Conservation (phyloP, 2,113 vertebrate species). For the Salvelinus fontinalis region DNA sequence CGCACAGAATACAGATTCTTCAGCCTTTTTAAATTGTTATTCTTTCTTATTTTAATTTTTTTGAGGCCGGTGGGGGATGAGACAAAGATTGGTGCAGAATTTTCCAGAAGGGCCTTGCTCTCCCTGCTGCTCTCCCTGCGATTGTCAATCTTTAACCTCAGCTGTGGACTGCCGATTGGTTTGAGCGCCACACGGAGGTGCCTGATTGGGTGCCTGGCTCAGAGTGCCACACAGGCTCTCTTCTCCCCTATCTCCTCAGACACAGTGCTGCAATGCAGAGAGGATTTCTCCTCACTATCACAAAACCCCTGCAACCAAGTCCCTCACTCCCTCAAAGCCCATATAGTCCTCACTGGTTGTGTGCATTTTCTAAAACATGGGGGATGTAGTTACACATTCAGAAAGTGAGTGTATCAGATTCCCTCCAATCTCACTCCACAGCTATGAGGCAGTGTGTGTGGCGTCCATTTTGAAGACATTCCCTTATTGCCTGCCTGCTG, state of each 20-base stretch:
- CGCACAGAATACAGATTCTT: constrained; percentile 77
- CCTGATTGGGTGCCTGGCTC: constrained; percentile 78
- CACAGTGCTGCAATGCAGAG: constrained; percentile 96
- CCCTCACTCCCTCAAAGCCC: constrained; percentile 23
- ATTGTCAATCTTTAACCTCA: constrained; percentile 95
- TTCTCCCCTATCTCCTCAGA: constrained; percentile 82
- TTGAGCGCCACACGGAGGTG: constrained; percentile 72
- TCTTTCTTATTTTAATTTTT: constrained; percentile 46
- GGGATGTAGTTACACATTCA: constrained; percentile 36
- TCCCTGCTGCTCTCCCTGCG: constrained; percentile 82
- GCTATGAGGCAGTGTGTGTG: constrained; percentile 47
- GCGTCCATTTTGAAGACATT: constrained; percentile 71
- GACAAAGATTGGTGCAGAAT: constrained; percentile 92
- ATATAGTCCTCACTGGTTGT: constrained; percentile 12
- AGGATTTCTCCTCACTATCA: constrained; percentile 71
- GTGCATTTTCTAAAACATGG: constrained; percentile 39
- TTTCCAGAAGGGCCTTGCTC: constrained; percentile 93
- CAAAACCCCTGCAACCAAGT: constrained; percentile 44
- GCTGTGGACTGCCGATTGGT: constrained; percentile 85
- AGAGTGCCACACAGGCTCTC: constrained; percentile 77
- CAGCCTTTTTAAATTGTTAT: constrained; percentile 71
- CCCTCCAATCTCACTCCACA: constrained; percentile 29
- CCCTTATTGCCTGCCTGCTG: constrained; percentile 45
- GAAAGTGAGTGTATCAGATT: constrained; percentile 53
- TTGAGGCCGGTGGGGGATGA: constrained; percentile 79